Evolutionary conservation across 2,113 vertebrate genomes (phyloP).

Genomic region (Erinaceus europaeus): DNA sequence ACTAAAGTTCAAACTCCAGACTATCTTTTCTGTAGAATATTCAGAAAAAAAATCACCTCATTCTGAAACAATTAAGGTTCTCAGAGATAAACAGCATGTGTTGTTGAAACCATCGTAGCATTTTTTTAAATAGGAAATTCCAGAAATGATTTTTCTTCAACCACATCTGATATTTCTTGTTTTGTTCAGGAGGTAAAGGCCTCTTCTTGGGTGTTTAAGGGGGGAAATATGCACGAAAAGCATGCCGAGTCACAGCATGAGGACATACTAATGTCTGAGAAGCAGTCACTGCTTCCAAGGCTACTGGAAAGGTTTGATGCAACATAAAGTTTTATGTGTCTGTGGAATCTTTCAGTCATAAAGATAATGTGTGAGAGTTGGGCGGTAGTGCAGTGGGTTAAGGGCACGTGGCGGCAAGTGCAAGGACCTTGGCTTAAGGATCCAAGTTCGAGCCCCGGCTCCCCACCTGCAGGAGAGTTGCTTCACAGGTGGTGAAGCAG

Average conservation of each 20-base stretch:
- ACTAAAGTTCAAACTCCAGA: slow-evolving; percentile 16
- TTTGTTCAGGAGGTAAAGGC: background rate
- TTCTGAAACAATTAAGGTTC: slow-evolving; percentile 27
- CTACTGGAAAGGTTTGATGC: background rate
- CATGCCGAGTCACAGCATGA: too few relatives aligned
- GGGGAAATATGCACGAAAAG: background rate
- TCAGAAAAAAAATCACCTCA: slow-evolving; percentile 43
- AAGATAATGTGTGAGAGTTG: background rate
- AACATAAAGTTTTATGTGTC: background rate
- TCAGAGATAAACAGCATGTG: background rate
- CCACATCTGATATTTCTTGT: background rate
- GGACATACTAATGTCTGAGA: background rate
- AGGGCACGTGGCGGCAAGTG: too few relatives aligned
- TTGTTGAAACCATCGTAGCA: background rate
- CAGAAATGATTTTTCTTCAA: background rate
- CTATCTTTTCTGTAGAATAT: slow-evolving; percentile 11
- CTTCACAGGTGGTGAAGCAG: too few relatives aligned
- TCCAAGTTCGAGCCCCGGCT: too few relatives aligned
- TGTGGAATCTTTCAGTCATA: background rate
- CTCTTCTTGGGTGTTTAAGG: background rate
- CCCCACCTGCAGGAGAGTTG: too few relatives aligned
- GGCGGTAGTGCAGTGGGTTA: too few relatives aligned
- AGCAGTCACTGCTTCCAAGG: background rate
- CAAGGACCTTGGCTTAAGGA: too few relatives aligned
- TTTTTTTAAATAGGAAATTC: slow-evolving; percentile 11